Conservation (phyloP, 1,140 invertebrate genomes). For the Lepidurus couesii region DNA sequence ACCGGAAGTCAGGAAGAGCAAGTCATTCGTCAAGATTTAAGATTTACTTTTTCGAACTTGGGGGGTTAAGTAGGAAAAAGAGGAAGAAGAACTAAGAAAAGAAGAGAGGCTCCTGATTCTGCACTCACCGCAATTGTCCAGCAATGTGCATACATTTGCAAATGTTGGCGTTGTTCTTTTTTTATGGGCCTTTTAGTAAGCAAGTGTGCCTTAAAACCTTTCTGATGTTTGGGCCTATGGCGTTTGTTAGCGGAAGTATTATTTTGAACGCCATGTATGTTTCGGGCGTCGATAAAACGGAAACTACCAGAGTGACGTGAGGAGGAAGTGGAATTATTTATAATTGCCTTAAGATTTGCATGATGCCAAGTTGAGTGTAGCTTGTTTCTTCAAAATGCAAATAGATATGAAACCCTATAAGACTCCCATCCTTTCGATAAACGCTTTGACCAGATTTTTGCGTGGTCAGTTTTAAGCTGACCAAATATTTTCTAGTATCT, state of each 20-base stretch:
- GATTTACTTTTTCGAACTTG: not conserved
- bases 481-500: too few species aligned
- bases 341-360: constrained; percentile 22
- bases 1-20: not conserved
- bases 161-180: not conserved
- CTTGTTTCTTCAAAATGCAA: constrained; percentile 10
- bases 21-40: not conserved
- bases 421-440: too few species aligned
- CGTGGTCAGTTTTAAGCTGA: too few species aligned
- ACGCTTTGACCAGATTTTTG: too few species aligned
- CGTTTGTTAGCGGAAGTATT: not conserved
- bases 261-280: not conserved
- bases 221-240: not conserved
- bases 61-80: not conserved
- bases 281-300: not conserved
- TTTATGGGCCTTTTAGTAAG: not conserved
- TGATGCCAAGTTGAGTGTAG: constrained; percentile 5
- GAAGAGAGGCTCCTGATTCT: not conserved
- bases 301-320: not conserved
- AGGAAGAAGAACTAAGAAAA: not conserved
- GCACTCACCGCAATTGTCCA: not conserved
- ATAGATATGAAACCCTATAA: not conserved
- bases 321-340: constrained; percentile 4
- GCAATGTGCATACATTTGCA: too few species aligned
- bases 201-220: not conserved